phyloP scores from a whole-genome alignment of 1,140 invertebrate species.

The Dolichoris vasculosae region DNA sequence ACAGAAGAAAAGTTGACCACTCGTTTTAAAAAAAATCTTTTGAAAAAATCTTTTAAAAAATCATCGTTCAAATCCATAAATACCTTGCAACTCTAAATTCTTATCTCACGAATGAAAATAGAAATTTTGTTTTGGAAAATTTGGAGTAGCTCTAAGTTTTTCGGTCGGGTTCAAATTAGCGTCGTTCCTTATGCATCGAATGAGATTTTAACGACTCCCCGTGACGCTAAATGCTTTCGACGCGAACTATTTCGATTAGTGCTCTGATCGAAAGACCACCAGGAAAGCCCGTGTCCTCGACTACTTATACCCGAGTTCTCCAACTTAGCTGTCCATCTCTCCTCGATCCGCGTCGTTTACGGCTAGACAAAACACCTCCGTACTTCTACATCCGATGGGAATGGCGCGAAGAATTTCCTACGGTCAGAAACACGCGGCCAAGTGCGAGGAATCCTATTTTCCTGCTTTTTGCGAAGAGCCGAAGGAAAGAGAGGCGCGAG shows the following conservation, averaged over 20 bases:
- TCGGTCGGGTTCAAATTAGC: not conserved
- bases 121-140: not conserved
- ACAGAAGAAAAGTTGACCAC: not conserved
- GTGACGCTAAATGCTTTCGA: not conserved
- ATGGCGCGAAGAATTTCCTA: not conserved
- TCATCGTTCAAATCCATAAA: not conserved
- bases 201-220: not conserved
- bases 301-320: not conserved
- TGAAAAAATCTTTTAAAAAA: not conserved
- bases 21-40: not conserved
- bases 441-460: slow-evolving; percentile 39
- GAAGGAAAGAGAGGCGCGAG: not conserved
- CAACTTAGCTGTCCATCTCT: not conserved
- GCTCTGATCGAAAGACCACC: slow-evolving; percentile 20
- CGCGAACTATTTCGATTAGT: slow-evolving; percentile 15
- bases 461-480: slow-evolving; percentile 5
- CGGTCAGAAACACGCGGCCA: not conserved
- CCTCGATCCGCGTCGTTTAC: not conserved
- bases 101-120: not conserved
- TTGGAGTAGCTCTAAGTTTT: not conserved
- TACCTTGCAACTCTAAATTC: not conserved
- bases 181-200: not conserved
- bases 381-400: not conserved
- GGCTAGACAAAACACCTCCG: not conserved
- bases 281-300: not conserved